These are phyloP conservation scores for Pocillopora grandis DNA, from an alignment of 92 coral and sea anemone genomes.

Conservation along the genomic window DNA sequence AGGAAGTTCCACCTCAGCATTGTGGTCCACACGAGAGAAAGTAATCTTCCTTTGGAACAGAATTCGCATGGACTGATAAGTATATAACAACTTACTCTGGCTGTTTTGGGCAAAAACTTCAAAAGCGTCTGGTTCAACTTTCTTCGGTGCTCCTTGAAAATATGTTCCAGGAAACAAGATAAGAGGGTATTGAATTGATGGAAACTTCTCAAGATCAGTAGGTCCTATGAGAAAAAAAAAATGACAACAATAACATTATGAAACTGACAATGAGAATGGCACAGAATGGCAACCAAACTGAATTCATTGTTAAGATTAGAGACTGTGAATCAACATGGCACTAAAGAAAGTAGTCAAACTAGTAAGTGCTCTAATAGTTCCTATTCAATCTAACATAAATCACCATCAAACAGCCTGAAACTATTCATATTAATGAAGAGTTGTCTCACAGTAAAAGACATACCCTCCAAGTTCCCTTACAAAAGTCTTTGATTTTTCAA, in stretches of 20 bases:
- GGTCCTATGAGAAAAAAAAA: constrained; percentile 66
- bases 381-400: too few species aligned
- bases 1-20: constrained; percentile 54
- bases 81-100: constrained; percentile 62
- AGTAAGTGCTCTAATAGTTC: too few species aligned
- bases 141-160: constrained; percentile 76
- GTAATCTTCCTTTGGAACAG: constrained; percentile 75
- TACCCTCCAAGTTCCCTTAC: too few species aligned
- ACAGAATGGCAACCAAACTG: too few species aligned
- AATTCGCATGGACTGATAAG: constrained; percentile 79
- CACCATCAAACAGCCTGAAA: too few species aligned
- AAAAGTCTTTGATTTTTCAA: too few species aligned
- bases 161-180: constrained; percentile 77
- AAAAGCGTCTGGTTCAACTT: constrained; percentile 65
- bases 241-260: neutral
- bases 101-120: constrained; percentile 81
- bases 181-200: constrained; percentile 78
- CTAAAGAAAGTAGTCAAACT: too few species aligned
- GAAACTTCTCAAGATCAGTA: constrained; percentile 45
- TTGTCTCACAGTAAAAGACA: too few species aligned
- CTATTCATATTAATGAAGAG: too few species aligned
- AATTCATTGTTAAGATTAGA: too few species aligned
- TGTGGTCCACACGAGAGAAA: constrained; percentile 77
- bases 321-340: too few species aligned
- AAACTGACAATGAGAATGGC: neutral